phyloP scores from a whole-genome alignment of 2,113 vertebrate species.

The Notechis scutatus region DNA sequence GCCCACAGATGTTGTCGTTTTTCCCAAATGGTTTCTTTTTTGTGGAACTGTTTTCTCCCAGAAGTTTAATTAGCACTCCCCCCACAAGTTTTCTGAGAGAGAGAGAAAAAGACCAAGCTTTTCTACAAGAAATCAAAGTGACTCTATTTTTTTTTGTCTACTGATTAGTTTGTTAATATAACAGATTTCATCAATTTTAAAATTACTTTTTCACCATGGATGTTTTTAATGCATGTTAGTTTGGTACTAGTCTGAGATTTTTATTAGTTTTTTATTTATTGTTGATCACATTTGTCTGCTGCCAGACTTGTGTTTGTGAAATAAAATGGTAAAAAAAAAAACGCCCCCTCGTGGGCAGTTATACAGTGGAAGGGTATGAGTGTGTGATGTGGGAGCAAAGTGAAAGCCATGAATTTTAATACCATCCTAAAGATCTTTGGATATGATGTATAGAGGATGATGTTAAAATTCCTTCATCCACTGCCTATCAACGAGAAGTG shows the following conservation, averaged over 20 bases:
- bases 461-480: neutral
- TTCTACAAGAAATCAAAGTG: neutral
- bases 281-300: neutral
- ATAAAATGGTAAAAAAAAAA: neutral
- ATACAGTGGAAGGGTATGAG: neutral
- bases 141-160: neutral
- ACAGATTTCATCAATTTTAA: neutral
- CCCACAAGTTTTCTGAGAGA: neutral
- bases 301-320: neutral
- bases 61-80: neutral
- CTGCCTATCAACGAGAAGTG: neutral
- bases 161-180: neutral
- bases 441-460: neutral
- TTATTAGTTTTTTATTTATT: neutral
- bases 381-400: neutral
- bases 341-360: neutral
- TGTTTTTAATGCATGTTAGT: neutral
- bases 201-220: neutral
- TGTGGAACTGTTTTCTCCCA: neutral
- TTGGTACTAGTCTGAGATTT: neutral
- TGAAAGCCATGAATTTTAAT: neutral
- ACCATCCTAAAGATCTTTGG: neutral
- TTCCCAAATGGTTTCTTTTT: neutral
- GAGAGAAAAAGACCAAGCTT: neutral
- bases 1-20: neutral